A percentile compares a stretch with the other conserved stretches of the same genome.
phyloP scores from a whole-genome alignment of 1,140 invertebrate genomes.

The Aphaenogaster rudis region DNA sequence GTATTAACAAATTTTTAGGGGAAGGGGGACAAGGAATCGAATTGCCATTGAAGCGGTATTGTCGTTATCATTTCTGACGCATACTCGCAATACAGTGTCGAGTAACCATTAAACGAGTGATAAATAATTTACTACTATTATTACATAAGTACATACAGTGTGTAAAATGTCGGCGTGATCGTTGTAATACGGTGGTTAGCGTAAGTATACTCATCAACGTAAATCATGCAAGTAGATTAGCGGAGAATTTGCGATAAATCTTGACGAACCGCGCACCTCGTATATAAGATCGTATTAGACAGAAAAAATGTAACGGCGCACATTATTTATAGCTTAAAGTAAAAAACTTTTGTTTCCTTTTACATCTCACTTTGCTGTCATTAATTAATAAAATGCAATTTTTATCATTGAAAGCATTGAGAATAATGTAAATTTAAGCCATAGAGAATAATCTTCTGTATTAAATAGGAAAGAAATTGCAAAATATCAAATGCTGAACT shows the following conservation, averaged over 20 bases:
- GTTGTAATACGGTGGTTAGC: slow-evolving; percentile 47
- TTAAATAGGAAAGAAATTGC: background rate
- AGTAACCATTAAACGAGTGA: slow-evolving; percentile 57
- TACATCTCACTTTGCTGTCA: background rate
- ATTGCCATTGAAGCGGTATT: slow-evolving; percentile 63
- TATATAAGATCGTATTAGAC: background rate
- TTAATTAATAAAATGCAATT: background rate
- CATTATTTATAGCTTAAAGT: background rate
- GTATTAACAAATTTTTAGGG: slow-evolving; percentile 30
- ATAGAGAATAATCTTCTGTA: background rate
- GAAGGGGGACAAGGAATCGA: slow-evolving; percentile 15
- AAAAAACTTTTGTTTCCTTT: slow-evolving; percentile 13
- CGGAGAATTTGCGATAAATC: background rate
- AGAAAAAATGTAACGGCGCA: background rate
- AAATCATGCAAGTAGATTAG: slow-evolving; percentile 14
- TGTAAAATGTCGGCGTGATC: slow-evolving; percentile 55
- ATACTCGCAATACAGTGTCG: slow-evolving; percentile 55
- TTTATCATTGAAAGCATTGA: background rate
- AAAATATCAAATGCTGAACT: background rate
- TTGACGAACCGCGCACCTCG: background rate
- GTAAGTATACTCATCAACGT: background rate
- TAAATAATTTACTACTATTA: slow-evolving; percentile 64
- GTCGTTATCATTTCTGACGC: slow-evolving; percentile 67
- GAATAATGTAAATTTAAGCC: background rate
- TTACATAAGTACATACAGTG: slow-evolving; percentile 64